phyloP scores from a whole-genome alignment of 2,113 vertebrate species.

The Calonectris borealis region DNA sequence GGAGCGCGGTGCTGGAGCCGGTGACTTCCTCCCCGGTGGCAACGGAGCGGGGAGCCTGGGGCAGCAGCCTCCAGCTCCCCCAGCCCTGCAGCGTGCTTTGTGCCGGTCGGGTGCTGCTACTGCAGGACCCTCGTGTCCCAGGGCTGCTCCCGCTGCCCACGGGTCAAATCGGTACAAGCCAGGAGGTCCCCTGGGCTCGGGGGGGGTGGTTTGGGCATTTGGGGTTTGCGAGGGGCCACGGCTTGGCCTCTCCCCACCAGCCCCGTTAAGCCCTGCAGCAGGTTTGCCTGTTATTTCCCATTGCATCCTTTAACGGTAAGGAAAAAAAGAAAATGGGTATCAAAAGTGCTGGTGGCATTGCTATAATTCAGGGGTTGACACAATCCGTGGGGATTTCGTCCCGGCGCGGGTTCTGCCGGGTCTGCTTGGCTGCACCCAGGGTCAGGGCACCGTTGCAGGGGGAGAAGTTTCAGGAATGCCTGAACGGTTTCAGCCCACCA shows the following conservation, averaged over 20 bases:
- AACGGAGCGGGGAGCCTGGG: background rate
- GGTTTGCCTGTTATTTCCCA: background rate
- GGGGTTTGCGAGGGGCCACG: fast-evolving
- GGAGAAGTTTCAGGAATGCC: background rate
- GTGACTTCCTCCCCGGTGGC: background rate
- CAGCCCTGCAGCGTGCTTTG: background rate
- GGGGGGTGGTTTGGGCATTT: background rate
- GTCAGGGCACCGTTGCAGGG: background rate
- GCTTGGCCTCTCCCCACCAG: background rate
- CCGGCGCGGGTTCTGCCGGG: fast-evolving
- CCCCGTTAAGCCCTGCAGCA: background rate
- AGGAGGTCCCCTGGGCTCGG: background rate
- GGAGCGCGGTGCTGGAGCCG: background rate
- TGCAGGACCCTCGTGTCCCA: background rate
- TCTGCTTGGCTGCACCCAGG: background rate
- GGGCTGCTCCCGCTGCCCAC: background rate
- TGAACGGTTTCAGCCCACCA: background rate
- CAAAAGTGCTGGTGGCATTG: background rate
- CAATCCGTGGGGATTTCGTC: background rate
- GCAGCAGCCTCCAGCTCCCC: background rate
- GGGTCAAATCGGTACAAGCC: background rate
- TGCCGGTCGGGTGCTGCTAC: background rate
- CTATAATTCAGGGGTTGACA: background rate
- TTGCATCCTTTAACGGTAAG: background rate
- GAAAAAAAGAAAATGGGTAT: background rate